Evolutionary conservation across 2,797 vertebrate genomes (phyloP), one percentile per base, ranked within the genome.

Genomic region (Protosalanx chinensis): DNA sequence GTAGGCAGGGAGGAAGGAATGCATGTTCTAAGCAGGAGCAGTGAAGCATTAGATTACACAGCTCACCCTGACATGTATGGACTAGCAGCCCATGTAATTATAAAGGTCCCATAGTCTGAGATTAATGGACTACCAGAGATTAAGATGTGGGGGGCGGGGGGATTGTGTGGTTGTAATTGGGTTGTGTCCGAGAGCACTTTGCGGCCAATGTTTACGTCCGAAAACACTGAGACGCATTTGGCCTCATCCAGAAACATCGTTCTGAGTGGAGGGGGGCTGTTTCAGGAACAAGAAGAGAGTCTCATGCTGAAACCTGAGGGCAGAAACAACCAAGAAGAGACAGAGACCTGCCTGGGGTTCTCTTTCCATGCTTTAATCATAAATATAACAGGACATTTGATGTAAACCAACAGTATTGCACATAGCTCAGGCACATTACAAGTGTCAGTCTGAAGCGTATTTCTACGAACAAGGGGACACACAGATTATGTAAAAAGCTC

Each of bases 331-430:
- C 33, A 37, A 41, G 20, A 16, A 29, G 12, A 15, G 23, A 58
- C 4, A 51, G 16, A 64, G 51, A 27, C 8, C 0, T 57, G 65
- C 8, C 61, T 82, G 79, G 83, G 73, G 84, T 87, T 74, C 83
- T 86, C 37, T 41, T 41, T 46, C 13, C 91, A 93, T 94, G 93
- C 93, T 93, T 94, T 94, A 93, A 88, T 93, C 89, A 87, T 85
- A 92, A 91, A 90, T 87, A 86, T 87, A 87, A 87, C 81, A 85
- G 81, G 82, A 91, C 86, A 87, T 88, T 77, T 78, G 72, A 90
- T 89, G 88, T 88, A 88, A 91, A 90, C 83, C 75, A 89, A 84
- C 78, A 79, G 84, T 91, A 92, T 91, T 93, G 91, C 91, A 92
- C 92, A 89, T 90, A 84, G 87, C 88, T 93, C 89, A 92, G 91